Evolutionary conservation across 1,140 invertebrate species (phyloP), one percentile per base, ranked within the genome.

Genomic region (Anadara kagoshimensis): DNA sequence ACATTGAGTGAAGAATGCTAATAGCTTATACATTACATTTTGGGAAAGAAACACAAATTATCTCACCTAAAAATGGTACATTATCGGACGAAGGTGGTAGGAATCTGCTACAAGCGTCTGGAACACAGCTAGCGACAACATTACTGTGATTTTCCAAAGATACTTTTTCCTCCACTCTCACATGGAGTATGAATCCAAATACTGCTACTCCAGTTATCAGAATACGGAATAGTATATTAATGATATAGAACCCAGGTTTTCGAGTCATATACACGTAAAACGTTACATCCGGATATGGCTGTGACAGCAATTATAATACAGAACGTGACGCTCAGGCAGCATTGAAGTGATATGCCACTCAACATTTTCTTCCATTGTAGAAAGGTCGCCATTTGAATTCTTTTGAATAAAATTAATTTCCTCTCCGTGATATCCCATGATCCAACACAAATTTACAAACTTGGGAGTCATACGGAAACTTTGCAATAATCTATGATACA

Each of bases 281-380:
- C n/a, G n/a, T n/a, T n/a, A n/a, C n/a, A n/a, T n/a, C n/a, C n/a
- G n/a, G n/a, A n/a, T n/a, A 98, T 99, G 36, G 97, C 98, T 83
- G 99, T 98, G 59, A 90, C 97, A 98, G 90, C 97, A 98, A 90
- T 97, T 98, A 20, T 96, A 97, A 91, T 98, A 87, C 14, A 78
- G 74, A 7, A 51, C 49, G 24, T 78, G 79, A 36, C 79, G 79
- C 57, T 61, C n/a, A 4, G 82, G 85, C 0, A 97, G 97, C 67
- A 99, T 97, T 90, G 96, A 95, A 66, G 99, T 91, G 85, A 99
- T 97, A 89, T 99, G 97, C 98, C 98, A 99, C 91, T 99, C 98
- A 20, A 99, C 97, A 41, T 95, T 97, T 92, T 64, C 36, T 24
- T 68, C 36, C n/a, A 16, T 26, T 41, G 41, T 36, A 0, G 65